phyloP scores from a whole-genome alignment of 1,140 invertebrate genomes.

The Drosophila oshimai region DNA sequence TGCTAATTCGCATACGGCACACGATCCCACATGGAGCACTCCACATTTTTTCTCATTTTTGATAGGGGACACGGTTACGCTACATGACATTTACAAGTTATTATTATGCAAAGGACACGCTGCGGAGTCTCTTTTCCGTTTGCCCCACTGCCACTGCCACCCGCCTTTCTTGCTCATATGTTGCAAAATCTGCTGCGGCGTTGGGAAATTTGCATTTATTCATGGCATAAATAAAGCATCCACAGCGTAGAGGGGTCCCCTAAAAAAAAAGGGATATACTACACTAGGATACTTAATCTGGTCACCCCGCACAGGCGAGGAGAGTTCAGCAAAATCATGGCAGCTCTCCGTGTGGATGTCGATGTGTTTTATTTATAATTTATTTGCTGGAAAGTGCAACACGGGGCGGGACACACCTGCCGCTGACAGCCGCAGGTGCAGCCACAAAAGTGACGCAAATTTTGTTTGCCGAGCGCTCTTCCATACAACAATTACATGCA shows the following conservation, averaged over 20 bases:
- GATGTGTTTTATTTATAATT: conserved; percentile 53
- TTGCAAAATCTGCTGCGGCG: conserved; percentile 72
- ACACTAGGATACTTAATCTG: too few relatives aligned
- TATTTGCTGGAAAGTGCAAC: conserved; percentile 40
- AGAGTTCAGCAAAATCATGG: conserved; percentile 13
- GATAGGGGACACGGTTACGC: conserved; percentile 31
- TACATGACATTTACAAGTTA: conserved; percentile 78
- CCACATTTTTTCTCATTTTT: conserved; percentile 10
- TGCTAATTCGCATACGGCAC: conserved; percentile 63
- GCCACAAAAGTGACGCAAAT: conserved; percentile 50
- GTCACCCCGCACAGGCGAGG: background rate
- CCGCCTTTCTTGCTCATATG: conserved; percentile 31
- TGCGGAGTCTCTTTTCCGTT: conserved; percentile 42
- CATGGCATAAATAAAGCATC: conserved; percentile 75
- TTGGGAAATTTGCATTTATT: conserved; percentile 77
- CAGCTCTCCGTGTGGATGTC: conserved; percentile 20
- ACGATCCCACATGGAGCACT: conserved; percentile 20
- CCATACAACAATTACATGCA: conserved; percentile 52
- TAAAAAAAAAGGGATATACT: conserved; percentile 45
- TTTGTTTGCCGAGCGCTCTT: conserved; percentile 34
- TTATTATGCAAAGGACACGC: conserved; percentile 79
- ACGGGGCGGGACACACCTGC: conserved; percentile 20
- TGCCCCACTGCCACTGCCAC: background rate
- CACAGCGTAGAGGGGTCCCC: background rate
- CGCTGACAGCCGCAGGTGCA: conserved; percentile 22